Conservation (phyloP, 2,888 invertebrate genomes). For the Callimorpha dominula region DNA sequence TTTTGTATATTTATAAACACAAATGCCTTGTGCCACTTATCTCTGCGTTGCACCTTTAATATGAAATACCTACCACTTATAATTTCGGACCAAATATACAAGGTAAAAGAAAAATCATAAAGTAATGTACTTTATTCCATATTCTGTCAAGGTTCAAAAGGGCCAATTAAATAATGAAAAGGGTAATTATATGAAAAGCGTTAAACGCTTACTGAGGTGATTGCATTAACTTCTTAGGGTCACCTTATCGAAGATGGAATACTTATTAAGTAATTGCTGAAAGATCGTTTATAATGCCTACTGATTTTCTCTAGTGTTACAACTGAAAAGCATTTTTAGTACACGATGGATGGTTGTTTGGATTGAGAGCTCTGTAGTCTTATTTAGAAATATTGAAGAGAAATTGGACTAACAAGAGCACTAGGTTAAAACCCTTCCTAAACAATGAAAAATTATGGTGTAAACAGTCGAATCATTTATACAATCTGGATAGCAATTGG, state of each 20-base stretch:
- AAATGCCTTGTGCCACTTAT: background rate
- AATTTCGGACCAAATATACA: background rate
- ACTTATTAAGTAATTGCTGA: background rate
- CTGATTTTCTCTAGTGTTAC: too few species aligned
- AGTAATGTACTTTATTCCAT: background rate
- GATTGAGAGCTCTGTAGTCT: too few species aligned
- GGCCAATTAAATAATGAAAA: conserved; percentile 2
- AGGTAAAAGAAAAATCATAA: background rate
- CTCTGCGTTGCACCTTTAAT: background rate
- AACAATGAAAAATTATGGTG: too few species aligned
- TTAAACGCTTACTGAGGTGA: background rate
- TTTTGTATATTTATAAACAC: too few species aligned
- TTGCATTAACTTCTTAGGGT: background rate
- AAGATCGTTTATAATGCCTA: too few species aligned
- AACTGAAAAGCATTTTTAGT: too few species aligned
- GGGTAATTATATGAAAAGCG: background rate
- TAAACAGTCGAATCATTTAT: too few species aligned
- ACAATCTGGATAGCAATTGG: too few species aligned
- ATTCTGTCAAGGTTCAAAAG: conserved; percentile 1
- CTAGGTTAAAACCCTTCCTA: too few species aligned
- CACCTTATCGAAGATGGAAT: background rate
- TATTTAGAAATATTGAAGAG: too few species aligned
- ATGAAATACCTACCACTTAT: background rate
- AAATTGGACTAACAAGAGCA: too few species aligned
- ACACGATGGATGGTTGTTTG: too few species aligned